These are phyloP conservation scores for Atherinosoma microstoma DNA, from an alignment of 2,797 vertebrate species.

Conservation along the genomic window DNA sequence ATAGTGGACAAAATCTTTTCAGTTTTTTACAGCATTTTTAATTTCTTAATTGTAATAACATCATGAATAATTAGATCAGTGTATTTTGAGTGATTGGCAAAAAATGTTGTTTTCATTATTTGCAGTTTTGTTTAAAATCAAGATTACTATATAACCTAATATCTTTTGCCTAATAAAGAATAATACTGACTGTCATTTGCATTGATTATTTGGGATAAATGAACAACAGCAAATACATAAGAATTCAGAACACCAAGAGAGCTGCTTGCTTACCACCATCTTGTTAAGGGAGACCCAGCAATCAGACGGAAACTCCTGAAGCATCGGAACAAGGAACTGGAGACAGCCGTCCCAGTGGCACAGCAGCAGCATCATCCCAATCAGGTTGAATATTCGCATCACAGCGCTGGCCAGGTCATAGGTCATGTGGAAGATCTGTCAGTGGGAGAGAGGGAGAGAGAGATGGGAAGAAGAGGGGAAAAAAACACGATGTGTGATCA, in stretches of 20 bases:
- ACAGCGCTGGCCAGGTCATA: constrained; percentile 95
- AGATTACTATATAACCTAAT: too few relatives aligned
- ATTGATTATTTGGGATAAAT: not conserved
- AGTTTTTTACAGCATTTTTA: too few relatives aligned
- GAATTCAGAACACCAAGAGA: not conserved
- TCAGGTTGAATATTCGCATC: constrained; percentile 95
- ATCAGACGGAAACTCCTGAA: constrained; percentile 93
- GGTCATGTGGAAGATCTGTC: constrained; percentile 97
- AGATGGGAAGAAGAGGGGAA: not conserved
- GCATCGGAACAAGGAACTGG: constrained; percentile 96
- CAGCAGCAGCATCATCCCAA: constrained; percentile 94
- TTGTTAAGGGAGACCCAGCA: constrained; percentile 97
- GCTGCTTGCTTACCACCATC: constrained; percentile 91
- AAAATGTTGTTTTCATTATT: not conserved
- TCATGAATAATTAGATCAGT: not conserved
- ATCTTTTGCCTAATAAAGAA: not conserved
- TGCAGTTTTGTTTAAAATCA: not conserved
- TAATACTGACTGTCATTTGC: not conserved
- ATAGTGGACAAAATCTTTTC: not conserved
- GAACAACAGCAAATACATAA: not conserved
- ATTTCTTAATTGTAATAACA: not conserved
- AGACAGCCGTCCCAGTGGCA: constrained; percentile 97
- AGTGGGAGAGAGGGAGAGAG: constrained; percentile 19
- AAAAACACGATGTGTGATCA: constrained; percentile 25
- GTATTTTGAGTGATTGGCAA: not conserved